Percentiles rank a stretch among this genome's conserved stretches.
phyloP scores from a whole-genome alignment of 2,113 vertebrate genomes.

The Protomyctophum bolini region DNA sequence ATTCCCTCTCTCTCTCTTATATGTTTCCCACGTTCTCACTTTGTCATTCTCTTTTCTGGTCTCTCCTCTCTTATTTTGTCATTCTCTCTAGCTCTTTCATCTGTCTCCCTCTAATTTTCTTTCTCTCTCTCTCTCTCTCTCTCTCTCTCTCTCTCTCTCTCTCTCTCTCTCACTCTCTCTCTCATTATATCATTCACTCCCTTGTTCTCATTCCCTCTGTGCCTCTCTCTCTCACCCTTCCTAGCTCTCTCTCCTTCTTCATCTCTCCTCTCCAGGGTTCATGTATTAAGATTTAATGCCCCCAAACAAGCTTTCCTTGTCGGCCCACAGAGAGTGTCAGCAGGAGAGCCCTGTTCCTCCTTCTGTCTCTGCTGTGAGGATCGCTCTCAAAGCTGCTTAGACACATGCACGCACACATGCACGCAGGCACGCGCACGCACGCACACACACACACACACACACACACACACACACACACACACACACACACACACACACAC shows the following conservation, averaged over 20 bases:
- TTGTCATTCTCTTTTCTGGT: too few species aligned
- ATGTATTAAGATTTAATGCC: constrained; percentile 71
- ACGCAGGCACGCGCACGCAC: constrained; percentile 18
- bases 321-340: constrained; percentile 69
- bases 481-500: not conserved
- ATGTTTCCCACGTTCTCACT: too few species aligned
- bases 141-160: constrained; percentile 8
- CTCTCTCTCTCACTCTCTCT: constrained; percentile 15
- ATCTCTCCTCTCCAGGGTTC: constrained; percentile 38
- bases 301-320: constrained; percentile 73
- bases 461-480: not conserved
- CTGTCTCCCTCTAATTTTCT: constrained; percentile 16
- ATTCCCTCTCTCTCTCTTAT: too few species aligned
- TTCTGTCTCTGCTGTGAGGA: constrained; percentile 59
- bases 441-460: not conserved
- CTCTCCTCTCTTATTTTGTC: constrained; percentile 22
- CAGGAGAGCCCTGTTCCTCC: constrained; percentile 58
- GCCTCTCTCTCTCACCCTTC: constrained; percentile 51
- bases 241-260: constrained; percentile 21
- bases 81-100: constrained; percentile 13
- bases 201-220: too few species aligned
- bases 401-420: constrained; percentile 24
- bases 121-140: constrained; percentile 3
- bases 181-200: too few species aligned
- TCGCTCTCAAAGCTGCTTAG: constrained; percentile 55